Conservation (phyloP, 1,140 invertebrate genomes). For the Drosophila parvula region DNA sequence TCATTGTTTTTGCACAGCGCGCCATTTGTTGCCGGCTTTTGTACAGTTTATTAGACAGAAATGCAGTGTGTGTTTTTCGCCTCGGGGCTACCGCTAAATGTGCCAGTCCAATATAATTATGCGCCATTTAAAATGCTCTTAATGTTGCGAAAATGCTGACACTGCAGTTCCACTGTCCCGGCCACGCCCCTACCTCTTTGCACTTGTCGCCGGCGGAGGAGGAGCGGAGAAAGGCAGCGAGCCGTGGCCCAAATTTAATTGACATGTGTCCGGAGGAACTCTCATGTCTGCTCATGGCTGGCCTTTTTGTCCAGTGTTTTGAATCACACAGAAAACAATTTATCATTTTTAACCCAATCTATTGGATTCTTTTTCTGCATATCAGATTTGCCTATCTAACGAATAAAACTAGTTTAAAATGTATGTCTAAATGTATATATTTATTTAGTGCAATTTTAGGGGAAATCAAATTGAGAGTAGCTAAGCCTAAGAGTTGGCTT, state of each 20-base stretch:
- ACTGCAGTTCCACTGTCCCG: not conserved
- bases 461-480: not conserved
- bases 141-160: conserved; percentile 53
- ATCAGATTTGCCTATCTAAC: not conserved
- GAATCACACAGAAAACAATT: conserved; percentile 23
- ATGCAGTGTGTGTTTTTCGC: conserved; percentile 50
- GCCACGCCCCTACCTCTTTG: conserved; percentile 32
- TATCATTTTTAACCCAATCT: not conserved
- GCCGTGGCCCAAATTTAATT: conserved; percentile 71
- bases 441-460: not conserved
- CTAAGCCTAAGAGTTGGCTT: not conserved
- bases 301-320: conserved; percentile 30
- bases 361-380: not conserved
- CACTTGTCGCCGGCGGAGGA: conserved; percentile 45
- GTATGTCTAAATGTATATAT: too few relatives aligned
- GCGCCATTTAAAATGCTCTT: conserved; percentile 78
- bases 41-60: conserved; percentile 77
- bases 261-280: conserved; percentile 61
- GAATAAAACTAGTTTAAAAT: not conserved
- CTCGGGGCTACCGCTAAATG: conserved; percentile 64
- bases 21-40: conserved; percentile 51
- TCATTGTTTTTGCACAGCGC: conserved; percentile 40
- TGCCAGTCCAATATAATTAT: conserved; percentile 78
- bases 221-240: conserved; percentile 38
- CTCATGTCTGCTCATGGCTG: conserved; percentile 26